Evolutionary conservation across 2,113 vertebrate species (phyloP).

Genomic region (Centropus unirufus): DNA sequence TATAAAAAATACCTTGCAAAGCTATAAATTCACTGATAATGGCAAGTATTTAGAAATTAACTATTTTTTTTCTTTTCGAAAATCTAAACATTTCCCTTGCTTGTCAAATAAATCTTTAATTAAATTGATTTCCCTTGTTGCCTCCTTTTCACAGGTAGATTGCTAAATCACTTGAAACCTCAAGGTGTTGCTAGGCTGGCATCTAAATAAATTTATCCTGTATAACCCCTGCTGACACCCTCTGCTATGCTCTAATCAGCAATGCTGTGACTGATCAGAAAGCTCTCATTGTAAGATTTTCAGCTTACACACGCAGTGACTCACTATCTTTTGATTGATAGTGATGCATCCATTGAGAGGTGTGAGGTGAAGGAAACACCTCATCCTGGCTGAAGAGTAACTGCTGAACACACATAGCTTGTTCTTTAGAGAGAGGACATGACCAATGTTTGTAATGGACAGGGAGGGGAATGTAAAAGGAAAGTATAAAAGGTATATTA

Average conservation of each 20-base stretch:
- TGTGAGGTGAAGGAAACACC: neutral
- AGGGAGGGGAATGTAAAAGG: neutral
- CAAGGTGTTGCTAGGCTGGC: neutral
- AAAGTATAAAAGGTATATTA: neutral
- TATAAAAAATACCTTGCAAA: slow-evolving; percentile 48
- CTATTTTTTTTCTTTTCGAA: neutral
- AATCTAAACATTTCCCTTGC: slow-evolving; percentile 49
- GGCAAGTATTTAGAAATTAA: slow-evolving; percentile 28
- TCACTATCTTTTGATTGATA: neutral
- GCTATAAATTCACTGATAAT: neutral
- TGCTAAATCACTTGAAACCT: slow-evolving; percentile 13
- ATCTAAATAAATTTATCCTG: slow-evolving; percentile 47
- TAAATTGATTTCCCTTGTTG: slow-evolving; percentile 48
- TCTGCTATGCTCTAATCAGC: neutral
- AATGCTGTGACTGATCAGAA: neutral
- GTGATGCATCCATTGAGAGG: neutral
- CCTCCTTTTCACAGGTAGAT: neutral
- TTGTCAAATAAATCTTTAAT: slow-evolving; percentile 59
- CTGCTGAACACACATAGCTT: neutral
- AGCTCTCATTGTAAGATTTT: neutral
- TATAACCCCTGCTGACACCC: neutral
- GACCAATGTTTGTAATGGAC: neutral
- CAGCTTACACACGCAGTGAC: neutral
- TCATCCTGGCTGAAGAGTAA: neutral
- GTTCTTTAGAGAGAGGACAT: neutral